These are phyloP conservation scores for Stichodactyla helianthus DNA, from an alignment of 64 coral and sea anemone genomes.

Conservation along the genomic window DNA sequence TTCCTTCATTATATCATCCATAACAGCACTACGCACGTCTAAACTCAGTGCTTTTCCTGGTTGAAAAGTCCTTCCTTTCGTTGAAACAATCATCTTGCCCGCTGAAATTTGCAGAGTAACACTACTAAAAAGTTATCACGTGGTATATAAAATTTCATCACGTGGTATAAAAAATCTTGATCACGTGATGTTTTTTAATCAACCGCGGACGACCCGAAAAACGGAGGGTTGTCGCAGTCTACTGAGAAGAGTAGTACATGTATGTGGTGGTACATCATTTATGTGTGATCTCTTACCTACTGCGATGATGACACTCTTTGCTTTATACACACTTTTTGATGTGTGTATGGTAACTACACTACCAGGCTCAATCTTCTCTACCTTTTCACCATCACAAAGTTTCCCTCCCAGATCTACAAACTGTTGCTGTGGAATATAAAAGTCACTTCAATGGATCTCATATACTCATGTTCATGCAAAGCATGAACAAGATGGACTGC, in stretches of 20 bases:
- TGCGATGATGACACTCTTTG: slow-evolving; percentile 48
- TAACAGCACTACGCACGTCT: slow-evolving; percentile 1
- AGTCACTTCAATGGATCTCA: too few relatives aligned
- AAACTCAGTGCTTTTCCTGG: neutral
- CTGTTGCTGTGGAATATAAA: slow-evolving; percentile 26
- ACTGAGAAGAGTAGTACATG: neutral
- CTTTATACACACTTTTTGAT: slow-evolving; percentile 30
- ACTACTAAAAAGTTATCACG: too few relatives aligned
- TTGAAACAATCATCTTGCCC: neutral
- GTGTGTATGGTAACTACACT: slow-evolving; percentile 25
- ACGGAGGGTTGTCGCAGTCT: neutral
- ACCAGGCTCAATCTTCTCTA: slow-evolving; percentile 46
- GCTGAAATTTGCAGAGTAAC: neutral
- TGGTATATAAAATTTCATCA: neutral
- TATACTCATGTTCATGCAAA: too few relatives aligned
- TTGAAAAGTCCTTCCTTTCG: neutral
- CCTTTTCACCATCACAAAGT: slow-evolving; percentile 44
- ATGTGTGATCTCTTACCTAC: slow-evolving; percentile 26
- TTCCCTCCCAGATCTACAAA: slow-evolving; percentile 56
- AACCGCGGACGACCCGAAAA: neutral
- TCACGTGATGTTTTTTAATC: neutral
- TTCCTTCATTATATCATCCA: slow-evolving; percentile 4
- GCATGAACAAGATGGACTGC: too few relatives aligned
- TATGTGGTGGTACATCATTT: too few relatives aligned
- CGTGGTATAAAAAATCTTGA: neutral